Percentiles rank a stretch among this genome's conserved stretches.
Evolutionary conservation across 2,797 vertebrate species (phyloP).

Genomic region (Semotilus atromaculatus): DNA sequence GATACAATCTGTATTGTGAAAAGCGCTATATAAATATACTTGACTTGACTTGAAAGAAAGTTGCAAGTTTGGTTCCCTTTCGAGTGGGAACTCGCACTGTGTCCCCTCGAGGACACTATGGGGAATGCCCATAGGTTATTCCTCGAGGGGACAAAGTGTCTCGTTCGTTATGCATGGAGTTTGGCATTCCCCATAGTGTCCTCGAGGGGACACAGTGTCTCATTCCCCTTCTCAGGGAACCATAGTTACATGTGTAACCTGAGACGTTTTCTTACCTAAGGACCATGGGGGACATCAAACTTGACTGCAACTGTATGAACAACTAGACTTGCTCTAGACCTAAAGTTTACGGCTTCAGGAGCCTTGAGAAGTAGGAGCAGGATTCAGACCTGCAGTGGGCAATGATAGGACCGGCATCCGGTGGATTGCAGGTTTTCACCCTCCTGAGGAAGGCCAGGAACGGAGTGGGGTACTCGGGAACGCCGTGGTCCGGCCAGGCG

Average conservation of each 20-base stretch:
- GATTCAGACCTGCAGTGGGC: conserved; percentile 93
- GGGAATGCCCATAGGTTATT: not conserved
- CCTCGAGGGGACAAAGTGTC: not conserved
- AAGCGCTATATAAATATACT: too few relatives aligned
- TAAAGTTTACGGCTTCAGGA: not conserved
- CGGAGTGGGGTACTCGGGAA: conserved; percentile 95
- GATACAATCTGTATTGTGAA: too few relatives aligned
- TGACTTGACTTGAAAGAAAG: too few relatives aligned
- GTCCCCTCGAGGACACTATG: too few relatives aligned
- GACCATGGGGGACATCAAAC: not conserved
- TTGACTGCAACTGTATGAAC: not conserved
- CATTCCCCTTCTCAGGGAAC: not conserved
- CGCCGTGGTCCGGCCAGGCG: conserved; percentile 96
- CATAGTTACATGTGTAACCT: not conserved
- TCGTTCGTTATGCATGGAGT: too few relatives aligned
- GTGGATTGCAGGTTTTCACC: conserved; percentile 97
- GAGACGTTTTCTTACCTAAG: not conserved
- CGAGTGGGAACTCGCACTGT: not conserved
- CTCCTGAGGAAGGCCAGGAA: conserved; percentile 97
- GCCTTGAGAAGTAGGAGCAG: not conserved
- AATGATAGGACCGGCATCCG: conserved; percentile 92
- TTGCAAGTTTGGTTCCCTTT: not conserved
- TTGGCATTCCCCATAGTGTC: not conserved
- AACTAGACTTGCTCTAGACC: not conserved
- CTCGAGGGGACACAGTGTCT: not conserved